phyloP scores from a whole-genome alignment of 1,140 invertebrate genomes.

The Drosophila rufa region DNA sequence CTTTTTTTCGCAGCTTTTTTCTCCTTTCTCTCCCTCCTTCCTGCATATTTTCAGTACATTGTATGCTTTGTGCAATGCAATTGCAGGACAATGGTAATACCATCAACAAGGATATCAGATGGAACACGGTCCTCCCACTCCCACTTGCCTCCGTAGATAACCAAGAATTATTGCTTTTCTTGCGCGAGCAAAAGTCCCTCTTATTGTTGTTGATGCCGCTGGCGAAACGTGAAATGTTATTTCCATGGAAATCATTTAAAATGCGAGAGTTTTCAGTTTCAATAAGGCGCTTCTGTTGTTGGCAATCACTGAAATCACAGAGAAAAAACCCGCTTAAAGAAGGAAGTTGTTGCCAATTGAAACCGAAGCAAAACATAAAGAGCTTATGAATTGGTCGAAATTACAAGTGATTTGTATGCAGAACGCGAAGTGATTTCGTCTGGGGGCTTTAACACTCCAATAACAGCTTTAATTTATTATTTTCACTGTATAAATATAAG shows the following conservation, averaged over 20 bases:
- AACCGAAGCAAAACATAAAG: constrained; percentile 41
- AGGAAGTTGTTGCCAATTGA: constrained; percentile 65
- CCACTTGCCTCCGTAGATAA: constrained; percentile 12
- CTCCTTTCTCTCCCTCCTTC: constrained; percentile 5
- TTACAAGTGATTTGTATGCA: constrained; percentile 59
- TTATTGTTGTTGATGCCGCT: constrained; percentile 36
- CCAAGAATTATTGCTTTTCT: constrained; percentile 38
- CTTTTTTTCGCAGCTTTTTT: constrained; percentile 15
- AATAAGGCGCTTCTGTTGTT: constrained; percentile 9
- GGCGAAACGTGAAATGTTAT: constrained; percentile 23
- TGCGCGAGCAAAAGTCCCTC: not conserved
- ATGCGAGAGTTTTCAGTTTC: constrained; percentile 41
- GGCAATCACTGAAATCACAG: not conserved
- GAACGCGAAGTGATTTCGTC: not conserved
- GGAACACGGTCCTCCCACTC: constrained; percentile 1
- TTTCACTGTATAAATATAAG: not conserved
- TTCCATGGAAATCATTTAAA: constrained; percentile 47
- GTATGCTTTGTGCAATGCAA: constrained; percentile 9
- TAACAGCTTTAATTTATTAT: constrained; percentile 4
- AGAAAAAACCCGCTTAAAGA: constrained; percentile 21
- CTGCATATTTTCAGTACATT: constrained; percentile 10
- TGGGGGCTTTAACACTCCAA: constrained; percentile 52
- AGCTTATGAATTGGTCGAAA: constrained; percentile 22
- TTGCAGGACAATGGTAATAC: constrained; percentile 25
- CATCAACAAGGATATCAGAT: constrained; percentile 41